A percentile compares a stretch with the other conserved stretches of the same genome.
These are phyloP conservation scores for Phylloscopus trochilus DNA, from an alignment of 2,113 vertebrate genomes.

Conservation along the genomic window DNA sequence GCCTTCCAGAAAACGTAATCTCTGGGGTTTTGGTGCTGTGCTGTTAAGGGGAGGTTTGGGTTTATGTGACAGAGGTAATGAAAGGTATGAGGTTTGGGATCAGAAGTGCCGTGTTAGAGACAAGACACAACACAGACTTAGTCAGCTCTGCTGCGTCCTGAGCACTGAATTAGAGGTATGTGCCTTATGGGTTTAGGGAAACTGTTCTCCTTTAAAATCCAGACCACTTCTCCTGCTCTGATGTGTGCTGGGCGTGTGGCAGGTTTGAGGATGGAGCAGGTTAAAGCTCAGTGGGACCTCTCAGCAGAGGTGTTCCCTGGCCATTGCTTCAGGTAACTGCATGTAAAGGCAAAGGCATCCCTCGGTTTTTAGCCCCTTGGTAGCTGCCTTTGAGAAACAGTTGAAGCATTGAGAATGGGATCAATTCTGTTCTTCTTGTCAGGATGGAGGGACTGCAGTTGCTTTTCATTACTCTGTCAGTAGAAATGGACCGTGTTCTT, in stretches of 20 bases:
- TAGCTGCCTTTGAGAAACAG: neutral
- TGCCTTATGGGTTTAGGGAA: neutral
- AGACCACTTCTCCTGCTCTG: neutral
- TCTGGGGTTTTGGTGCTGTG: neutral
- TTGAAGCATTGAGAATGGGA: neutral
- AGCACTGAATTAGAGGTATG: fast-evolving
- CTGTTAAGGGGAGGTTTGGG: neutral
- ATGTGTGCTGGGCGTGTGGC: fast-evolving
- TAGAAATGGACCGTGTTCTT: neutral
- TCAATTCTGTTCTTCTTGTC: neutral
- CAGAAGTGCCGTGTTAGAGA: neutral
- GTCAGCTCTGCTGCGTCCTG: neutral
- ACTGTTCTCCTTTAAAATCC: neutral
- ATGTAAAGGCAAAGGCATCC: neutral
- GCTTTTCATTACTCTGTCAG: neutral
- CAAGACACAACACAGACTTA: fast-evolving
- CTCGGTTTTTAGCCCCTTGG: fast-evolving
- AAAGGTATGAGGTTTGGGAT: neutral
- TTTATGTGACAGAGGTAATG: neutral
- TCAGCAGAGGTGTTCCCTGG: neutral
- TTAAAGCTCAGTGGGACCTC: fast-evolving
- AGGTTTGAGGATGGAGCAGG: neutral
- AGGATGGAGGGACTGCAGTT: neutral
- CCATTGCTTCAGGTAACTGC: neutral
- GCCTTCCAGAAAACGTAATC: neutral